Evolutionary conservation across 2,797 vertebrate genomes (phyloP).

Genomic region (Moxostoma hubbsi): DNA sequence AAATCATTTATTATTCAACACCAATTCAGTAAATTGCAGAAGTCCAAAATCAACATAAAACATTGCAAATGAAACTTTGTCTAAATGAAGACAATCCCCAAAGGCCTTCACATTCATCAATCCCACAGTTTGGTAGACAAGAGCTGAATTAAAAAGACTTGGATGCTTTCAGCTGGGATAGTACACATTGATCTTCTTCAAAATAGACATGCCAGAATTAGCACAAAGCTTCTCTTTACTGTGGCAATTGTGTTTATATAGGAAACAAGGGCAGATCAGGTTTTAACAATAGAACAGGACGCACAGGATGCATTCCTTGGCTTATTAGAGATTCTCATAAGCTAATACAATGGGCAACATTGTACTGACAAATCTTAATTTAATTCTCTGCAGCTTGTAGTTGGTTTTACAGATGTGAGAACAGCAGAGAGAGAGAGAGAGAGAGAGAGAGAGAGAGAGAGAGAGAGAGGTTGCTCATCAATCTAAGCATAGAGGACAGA

Average conservation of each 20-base stretch:
- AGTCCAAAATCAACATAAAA: conserved; percentile 2
- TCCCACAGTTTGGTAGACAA: conserved; percentile 19
- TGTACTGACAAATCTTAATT: not conserved
- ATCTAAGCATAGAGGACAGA: conserved; percentile 71
- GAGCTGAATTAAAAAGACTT: conserved; percentile 25
- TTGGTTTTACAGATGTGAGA: conserved; percentile 30
- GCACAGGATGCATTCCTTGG: not conserved
- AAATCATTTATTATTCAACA: not conserved
- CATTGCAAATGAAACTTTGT: conserved; percentile 10
- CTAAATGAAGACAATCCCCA: conserved; percentile 21
- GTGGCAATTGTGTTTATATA: conserved; percentile 29
- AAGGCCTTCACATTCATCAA: not conserved
- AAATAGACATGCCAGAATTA: conserved; percentile 55
- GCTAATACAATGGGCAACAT: conserved; percentile 6
- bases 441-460: not conserved
- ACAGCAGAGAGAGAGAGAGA: not conserved
- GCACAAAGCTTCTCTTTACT: conserved; percentile 31
- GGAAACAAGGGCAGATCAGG: conserved; percentile 25
- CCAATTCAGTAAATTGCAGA: not conserved
- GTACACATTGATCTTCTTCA: conserved; percentile 50
- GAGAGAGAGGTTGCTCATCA: conserved; percentile 67
- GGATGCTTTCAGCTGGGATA: conserved; percentile 42
- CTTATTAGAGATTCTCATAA: conserved; percentile 13
- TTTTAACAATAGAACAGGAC: conserved; percentile 22
- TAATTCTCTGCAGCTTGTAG: not conserved